Percentiles rank a stretch among this genome's conserved stretches.
Conservation (phyloP, 2,113 vertebrate genomes). For the Megalops atlanticus region DNA sequence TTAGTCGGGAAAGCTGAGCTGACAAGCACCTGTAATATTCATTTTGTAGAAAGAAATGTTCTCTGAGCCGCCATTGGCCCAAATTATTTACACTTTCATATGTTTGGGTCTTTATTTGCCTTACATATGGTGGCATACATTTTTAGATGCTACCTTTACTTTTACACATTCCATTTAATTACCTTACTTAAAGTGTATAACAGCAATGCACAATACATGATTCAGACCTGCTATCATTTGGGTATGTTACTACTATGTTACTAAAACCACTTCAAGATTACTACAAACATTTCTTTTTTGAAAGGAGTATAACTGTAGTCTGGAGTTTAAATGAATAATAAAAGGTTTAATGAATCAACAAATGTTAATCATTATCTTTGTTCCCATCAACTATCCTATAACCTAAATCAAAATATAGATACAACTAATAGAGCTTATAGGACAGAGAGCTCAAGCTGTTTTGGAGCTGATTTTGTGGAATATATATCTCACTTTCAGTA, state of each 20-base stretch:
- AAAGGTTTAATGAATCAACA: neutral
- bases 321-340: too few relatives aligned
- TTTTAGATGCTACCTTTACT: neutral
- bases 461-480: too few relatives aligned
- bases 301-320: too few relatives aligned
- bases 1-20: neutral
- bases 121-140: neutral
- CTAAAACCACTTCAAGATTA: too few relatives aligned
- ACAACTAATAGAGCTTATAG: too few relatives aligned
- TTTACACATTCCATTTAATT: neutral
- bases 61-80: neutral
- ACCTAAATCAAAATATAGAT: neutral
- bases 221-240: neutral
- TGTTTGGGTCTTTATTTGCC: too few relatives aligned
- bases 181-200: neutral
- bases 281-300: too few relatives aligned
- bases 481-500: too few relatives aligned
- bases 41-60: neutral
- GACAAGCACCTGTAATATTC: neutral
- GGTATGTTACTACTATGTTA: neutral
- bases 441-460: too few relatives aligned
- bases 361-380: neutral
- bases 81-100: too few relatives aligned
- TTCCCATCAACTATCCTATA: too few relatives aligned
- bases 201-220: neutral